Conservation (phyloP, 2,797 vertebrate genomes). For the Podarcis lilfordi region DNA sequence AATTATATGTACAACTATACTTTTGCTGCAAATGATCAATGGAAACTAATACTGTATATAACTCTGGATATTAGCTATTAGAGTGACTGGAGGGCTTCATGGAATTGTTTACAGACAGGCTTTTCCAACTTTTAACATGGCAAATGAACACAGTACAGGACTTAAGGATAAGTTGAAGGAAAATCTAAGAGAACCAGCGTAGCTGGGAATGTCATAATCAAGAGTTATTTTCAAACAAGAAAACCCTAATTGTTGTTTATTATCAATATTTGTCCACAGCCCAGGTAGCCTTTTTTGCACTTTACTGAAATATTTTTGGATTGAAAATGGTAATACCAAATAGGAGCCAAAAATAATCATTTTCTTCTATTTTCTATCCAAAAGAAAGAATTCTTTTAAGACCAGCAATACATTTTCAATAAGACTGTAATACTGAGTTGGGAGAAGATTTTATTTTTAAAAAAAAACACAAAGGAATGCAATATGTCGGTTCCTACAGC, state of each 20-base stretch:
- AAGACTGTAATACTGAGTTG: constrained; percentile 59
- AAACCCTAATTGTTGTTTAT: background rate
- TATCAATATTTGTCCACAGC: background rate
- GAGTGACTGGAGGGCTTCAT: background rate
- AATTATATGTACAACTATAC: background rate
- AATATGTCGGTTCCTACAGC: too few relatives aligned
- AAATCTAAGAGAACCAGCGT: background rate
- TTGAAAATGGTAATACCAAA: constrained; percentile 15
- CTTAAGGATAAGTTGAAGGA: background rate
- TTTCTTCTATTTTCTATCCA: constrained; percentile 59
- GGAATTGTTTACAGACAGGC: background rate
- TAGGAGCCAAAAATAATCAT: constrained; percentile 32
- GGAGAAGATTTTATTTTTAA: constrained; percentile 69
- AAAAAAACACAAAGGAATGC: background rate
- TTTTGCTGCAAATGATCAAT: background rate
- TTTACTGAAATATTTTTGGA: background rate
- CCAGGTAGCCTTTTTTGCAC: background rate
- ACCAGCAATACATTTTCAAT: constrained; percentile 63
- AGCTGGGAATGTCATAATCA: background rate
- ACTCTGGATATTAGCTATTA: background rate
- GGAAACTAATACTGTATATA: background rate
- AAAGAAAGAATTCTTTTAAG: constrained; percentile 65
- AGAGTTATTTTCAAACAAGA: background rate
- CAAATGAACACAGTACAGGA: constrained; percentile 63
- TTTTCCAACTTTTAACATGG: background rate